Evolutionary conservation across 2,113 vertebrate genomes (phyloP).

Genomic region (Elephantulus edwardii): DNA sequence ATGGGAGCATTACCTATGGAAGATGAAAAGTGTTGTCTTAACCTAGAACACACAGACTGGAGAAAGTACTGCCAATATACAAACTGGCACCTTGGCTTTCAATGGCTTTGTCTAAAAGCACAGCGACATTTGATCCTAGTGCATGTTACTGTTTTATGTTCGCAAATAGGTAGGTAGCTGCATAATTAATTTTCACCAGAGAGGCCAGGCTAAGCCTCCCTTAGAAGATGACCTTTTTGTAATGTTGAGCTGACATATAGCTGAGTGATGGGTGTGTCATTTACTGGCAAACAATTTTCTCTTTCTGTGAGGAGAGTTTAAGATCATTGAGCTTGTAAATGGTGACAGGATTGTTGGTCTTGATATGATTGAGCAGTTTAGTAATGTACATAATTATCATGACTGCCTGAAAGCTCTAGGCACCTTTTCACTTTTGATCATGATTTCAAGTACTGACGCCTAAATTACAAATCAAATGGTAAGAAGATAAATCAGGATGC

Average conservation of each 20-base stretch:
- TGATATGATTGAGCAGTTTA: conserved; percentile 49
- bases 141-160: conserved; percentile 17
- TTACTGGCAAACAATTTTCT: conserved; percentile 47
- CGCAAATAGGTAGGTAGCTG: background rate
- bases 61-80: background rate
- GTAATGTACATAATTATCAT: conserved; percentile 52
- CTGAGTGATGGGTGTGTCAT: conserved; percentile 53
- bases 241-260: conserved; percentile 44
- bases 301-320: conserved; percentile 60
- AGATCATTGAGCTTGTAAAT: conserved; percentile 46
- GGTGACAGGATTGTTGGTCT: conserved; percentile 43
- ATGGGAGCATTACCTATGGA: background rate
- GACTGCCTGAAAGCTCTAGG: conserved; percentile 41
- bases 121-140: conserved; percentile 8
- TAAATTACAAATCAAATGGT: conserved; percentile 62
- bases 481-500: conserved; percentile 26
- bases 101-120: background rate
- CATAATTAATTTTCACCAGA: conserved; percentile 47
- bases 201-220: background rate
- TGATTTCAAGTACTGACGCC: conserved; percentile 49
- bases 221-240: conserved; percentile 51
- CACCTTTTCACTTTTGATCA: conserved; percentile 49
- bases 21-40: background rate
- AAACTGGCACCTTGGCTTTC: conserved; percentile 17
- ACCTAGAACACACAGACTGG: background rate